A percentile compares a stretch with the other conserved stretches of the same genome.
Evolutionary conservation across 2,113 vertebrate genomes (phyloP).

Genomic region (Gambusia affinis): DNA sequence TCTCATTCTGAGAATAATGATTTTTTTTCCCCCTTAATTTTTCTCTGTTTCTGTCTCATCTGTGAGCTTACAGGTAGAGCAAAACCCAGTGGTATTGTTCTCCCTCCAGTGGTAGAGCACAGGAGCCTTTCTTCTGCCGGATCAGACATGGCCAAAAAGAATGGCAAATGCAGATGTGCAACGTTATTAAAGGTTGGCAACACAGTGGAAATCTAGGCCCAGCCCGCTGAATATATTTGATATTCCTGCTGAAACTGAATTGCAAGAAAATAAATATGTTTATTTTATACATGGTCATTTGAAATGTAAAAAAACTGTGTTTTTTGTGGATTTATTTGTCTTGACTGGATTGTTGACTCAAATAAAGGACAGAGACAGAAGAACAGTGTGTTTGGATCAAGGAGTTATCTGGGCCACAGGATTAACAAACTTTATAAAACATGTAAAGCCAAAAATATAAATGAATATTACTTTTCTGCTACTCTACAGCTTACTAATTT

Average conservation of each 20-base stretch:
- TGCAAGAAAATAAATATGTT: constrained; percentile 56
- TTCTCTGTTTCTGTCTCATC: constrained; percentile 78
- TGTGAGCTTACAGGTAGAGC: constrained; percentile 81
- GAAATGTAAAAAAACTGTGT: constrained; percentile 32
- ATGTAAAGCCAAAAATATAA: background rate
- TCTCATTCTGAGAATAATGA: constrained; percentile 99
- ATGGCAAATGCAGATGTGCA: constrained; percentile 77
- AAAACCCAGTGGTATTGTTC: constrained; percentile 83
- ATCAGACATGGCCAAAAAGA: constrained; percentile 79
- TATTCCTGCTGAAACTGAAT: constrained; percentile 18
- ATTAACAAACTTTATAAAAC: background rate
- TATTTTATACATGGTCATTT: constrained; percentile 45
- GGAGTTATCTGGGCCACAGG: background rate
- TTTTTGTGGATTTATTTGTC: constrained; percentile 31
- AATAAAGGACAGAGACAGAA: background rate
- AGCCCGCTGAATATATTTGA: constrained; percentile 38
- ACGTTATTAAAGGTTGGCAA: constrained; percentile 64
- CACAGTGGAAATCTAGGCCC: constrained; percentile 41
- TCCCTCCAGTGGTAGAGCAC: constrained; percentile 69
- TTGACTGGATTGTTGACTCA: constrained; percentile 30
- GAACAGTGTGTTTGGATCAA: background rate
- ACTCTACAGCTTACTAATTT: background rate
- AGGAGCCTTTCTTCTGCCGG: constrained; percentile 79
- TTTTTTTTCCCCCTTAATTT: constrained; percentile 80
- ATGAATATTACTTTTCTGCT: background rate